phyloP scores from a whole-genome alignment of 1,140 invertebrate genomes.

The Psix sp. region DNA sequence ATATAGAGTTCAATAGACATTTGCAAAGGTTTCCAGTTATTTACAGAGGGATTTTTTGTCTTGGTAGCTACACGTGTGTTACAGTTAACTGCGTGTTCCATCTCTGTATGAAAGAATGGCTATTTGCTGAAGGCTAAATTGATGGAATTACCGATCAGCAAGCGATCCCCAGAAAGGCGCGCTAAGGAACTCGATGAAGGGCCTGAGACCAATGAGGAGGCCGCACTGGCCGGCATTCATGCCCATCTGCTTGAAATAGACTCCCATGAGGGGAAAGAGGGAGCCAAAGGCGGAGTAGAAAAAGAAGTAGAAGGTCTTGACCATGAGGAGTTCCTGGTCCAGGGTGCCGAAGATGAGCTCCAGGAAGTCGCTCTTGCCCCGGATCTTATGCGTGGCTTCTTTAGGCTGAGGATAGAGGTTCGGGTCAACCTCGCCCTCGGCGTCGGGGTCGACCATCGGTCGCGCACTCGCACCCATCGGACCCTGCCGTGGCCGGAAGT shows the following conservation, averaged over 20 bases:
- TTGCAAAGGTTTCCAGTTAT: too few species aligned
- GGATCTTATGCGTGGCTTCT: constrained; percentile 92
- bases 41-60: too few species aligned
- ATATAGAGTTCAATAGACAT: too few species aligned
- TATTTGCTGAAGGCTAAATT: neutral
- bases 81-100: too few species aligned
- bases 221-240: constrained; percentile 98
- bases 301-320: constrained; percentile 99
- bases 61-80: too few species aligned
- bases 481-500: constrained; percentile 58
- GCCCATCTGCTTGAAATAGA: constrained; percentile 99
- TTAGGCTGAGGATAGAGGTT: constrained; percentile 87
- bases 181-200: constrained; percentile 98
- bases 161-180: constrained; percentile 98
- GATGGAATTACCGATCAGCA: constrained; percentile 85
- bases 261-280: constrained; percentile 97
- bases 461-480: constrained; percentile 72
- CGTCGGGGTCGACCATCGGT: constrained; percentile 85
- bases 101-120: too few species aligned
- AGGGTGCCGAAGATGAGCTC: constrained; percentile 89
- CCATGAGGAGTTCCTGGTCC: constrained; percentile 92
- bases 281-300: constrained; percentile 99
- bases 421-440: constrained; percentile 86
- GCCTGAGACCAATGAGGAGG: constrained; percentile 92
- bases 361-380: constrained; percentile 88